phyloP scores from a whole-genome alignment of 1,140 invertebrate species.

The Paracyclopina nana region DNA sequence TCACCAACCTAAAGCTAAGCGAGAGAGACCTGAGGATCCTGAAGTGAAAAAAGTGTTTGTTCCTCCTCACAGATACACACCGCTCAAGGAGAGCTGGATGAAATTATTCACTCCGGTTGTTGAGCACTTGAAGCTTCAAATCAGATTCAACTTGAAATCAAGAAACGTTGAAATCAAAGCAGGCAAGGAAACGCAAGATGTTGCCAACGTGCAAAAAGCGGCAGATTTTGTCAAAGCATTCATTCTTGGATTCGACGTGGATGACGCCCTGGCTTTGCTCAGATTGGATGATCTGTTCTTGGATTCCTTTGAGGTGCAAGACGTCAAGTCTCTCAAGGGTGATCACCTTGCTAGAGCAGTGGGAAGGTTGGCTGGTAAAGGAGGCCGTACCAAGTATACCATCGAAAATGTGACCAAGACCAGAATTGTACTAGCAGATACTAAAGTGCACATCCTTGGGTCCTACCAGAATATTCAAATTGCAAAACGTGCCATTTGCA shows the following conservation, averaged over 20 bases:
- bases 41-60: slow-evolving; percentile 39
- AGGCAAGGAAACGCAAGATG: slow-evolving; percentile 38
- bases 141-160: slow-evolving; percentile 80
- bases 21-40: slow-evolving; percentile 6
- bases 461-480: slow-evolving; percentile 93
- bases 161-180: slow-evolving; percentile 36
- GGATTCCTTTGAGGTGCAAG: slow-evolving; percentile 83
- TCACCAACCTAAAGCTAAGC: not conserved
- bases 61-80: slow-evolving; percentile 57
- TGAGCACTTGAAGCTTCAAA: slow-evolving; percentile 77
- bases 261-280: slow-evolving; percentile 84
- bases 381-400: slow-evolving; percentile 89
- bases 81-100: slow-evolving; percentile 88
- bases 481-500: slow-evolving; percentile 86
- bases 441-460: slow-evolving; percentile 90
- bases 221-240: slow-evolving; percentile 97
- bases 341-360: slow-evolving; percentile 90
- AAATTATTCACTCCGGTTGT: slow-evolving; percentile 92
- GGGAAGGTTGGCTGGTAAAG: slow-evolving; percentile 87
- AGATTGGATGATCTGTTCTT: slow-evolving; percentile 92
- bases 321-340: slow-evolving; percentile 78
- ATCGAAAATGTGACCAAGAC: slow-evolving; percentile 99
- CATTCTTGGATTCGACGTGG: slow-evolving; percentile 85
- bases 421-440: slow-evolving; percentile 87
- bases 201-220: slow-evolving; percentile 74